These are phyloP conservation scores for Danio choprae DNA, from an alignment of 2,797 vertebrate species.

Conservation along the genomic window DNA sequence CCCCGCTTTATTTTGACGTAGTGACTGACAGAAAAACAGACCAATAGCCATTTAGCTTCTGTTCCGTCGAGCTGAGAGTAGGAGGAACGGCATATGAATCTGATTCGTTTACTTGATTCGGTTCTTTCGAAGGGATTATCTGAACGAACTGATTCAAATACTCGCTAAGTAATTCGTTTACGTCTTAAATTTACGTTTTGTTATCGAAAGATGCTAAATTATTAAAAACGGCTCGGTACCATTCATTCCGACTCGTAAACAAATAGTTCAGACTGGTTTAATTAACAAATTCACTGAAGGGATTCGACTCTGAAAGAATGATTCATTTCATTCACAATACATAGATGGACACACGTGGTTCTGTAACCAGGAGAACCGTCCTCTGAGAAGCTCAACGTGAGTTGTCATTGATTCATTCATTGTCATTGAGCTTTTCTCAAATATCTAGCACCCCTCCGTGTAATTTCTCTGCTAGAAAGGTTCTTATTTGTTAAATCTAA, in stretches of 20 bases:
- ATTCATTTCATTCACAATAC: conserved; percentile 6
- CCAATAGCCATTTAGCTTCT: conserved; percentile 43
- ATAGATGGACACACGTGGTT: conserved; percentile 3
- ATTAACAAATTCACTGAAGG: not conserved
- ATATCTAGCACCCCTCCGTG: not conserved
- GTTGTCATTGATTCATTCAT: conserved; percentile 48
- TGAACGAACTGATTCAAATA: not conserved
- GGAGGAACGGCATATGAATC: conserved; percentile 43
- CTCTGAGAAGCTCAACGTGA: conserved; percentile 77
- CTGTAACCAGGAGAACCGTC: conserved; percentile 59
- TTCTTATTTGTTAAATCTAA: not conserved
- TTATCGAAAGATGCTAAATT: too few species aligned
- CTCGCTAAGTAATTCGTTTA: not conserved
- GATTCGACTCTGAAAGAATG: conserved; percentile 12
- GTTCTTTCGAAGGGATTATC: not conserved
- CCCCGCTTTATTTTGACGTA: not conserved
- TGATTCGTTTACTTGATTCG: not conserved
- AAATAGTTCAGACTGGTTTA: not conserved
- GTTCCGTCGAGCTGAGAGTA: not conserved
- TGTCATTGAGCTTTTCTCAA: not conserved
- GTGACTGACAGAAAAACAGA: conserved; percentile 24
- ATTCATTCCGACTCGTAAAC: not conserved
- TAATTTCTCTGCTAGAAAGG: not conserved
- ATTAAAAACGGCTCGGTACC: not conserved
- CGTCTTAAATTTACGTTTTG: not conserved